phyloP scores from a whole-genome alignment of 1,140 invertebrate species.

The Heliconius eleuchia region DNA sequence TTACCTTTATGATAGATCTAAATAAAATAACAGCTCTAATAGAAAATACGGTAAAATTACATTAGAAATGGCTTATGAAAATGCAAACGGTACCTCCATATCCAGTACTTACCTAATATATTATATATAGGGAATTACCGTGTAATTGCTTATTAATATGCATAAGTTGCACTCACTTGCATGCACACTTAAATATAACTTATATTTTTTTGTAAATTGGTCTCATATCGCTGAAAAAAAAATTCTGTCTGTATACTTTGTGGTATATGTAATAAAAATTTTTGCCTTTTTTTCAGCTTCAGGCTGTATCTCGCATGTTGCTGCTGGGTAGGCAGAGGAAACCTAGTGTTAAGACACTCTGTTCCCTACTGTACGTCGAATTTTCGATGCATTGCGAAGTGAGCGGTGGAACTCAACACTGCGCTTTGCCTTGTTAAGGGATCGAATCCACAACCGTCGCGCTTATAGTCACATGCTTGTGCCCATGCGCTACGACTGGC shows the following conservation, averaged over 20 bases:
- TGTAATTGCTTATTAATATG: conserved; percentile 31
- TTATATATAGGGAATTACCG: conserved; percentile 37
- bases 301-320: too few species aligned
- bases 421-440: too few species aligned
- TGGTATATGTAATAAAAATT: too few species aligned
- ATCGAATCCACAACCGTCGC: too few species aligned
- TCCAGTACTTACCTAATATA: conserved; percentile 26
- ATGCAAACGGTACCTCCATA: conserved; percentile 15
- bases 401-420: too few species aligned
- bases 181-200: conserved; percentile 3
- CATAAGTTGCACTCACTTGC: conserved; percentile 22
- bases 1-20: neutral
- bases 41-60: neutral
- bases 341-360: too few species aligned
- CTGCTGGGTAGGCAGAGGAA: too few species aligned
- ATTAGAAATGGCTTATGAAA: conserved; percentile 25
- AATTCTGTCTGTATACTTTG: neutral
- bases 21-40: neutral
- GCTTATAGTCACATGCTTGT: too few species aligned
- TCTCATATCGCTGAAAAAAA: neutral
- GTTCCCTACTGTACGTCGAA: too few species aligned
- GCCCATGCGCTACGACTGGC: too few species aligned
- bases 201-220: neutral
- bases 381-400: too few species aligned
- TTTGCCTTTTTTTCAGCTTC: too few species aligned